phyloP scores from a whole-genome alignment of 2,113 vertebrate species.

The Monopterus albus region DNA sequence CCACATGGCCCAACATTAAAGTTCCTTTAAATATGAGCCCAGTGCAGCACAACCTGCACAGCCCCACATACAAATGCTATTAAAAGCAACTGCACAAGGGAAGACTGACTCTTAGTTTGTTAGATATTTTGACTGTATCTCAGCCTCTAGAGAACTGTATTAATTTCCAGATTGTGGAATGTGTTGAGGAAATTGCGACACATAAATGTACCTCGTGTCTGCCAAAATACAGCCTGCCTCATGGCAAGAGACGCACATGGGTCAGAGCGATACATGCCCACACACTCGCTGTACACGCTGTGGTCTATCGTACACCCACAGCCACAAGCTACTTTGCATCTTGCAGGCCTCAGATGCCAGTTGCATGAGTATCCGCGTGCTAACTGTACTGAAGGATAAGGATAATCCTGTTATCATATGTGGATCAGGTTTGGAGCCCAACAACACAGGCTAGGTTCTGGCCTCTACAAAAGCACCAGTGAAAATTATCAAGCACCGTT shows the following conservation, averaged over 20 bases:
- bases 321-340: slow-evolving; percentile 53
- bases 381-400: slow-evolving; percentile 50
- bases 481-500: slow-evolving; percentile 46
- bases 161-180: neutral
- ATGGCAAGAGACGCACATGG: slow-evolving; percentile 13
- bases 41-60: slow-evolving; percentile 15
- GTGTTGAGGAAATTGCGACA: slow-evolving; percentile 23
- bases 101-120: neutral
- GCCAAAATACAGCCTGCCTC: slow-evolving; percentile 39
- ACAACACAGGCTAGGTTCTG: slow-evolving; percentile 55
- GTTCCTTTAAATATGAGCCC: slow-evolving; percentile 21
- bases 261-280: slow-evolving; percentile 52
- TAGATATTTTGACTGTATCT: neutral
- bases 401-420: slow-evolving; percentile 65
- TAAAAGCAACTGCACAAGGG: too few relatives aligned
- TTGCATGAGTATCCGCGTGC: slow-evolving; percentile 32
- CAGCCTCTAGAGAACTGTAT: neutral
- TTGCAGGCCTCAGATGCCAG: slow-evolving; percentile 50
- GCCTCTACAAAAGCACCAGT: slow-evolving; percentile 49
- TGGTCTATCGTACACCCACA: slow-evolving; percentile 54
- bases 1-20: slow-evolving; percentile 53
- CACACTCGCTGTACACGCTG: slow-evolving; percentile 20
- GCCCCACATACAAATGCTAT: neutral
- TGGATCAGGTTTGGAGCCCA: slow-evolving; percentile 60
- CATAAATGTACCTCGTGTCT: slow-evolving; percentile 11